Base-by-base conservation (phyloP, 1,140 invertebrate species). In the Drosophila dunni region DNA sequence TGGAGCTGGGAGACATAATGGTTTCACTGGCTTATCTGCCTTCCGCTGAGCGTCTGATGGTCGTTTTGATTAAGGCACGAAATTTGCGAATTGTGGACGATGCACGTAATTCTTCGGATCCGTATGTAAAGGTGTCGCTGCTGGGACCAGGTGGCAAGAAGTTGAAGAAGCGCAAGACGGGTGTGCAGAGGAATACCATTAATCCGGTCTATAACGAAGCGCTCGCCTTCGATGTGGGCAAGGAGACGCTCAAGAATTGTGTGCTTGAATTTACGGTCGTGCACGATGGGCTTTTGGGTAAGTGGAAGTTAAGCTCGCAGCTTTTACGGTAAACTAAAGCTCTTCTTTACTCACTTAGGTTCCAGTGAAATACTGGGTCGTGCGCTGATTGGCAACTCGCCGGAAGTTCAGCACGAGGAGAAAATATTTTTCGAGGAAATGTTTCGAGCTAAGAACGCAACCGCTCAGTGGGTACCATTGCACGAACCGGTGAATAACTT, bases 161-260 rank as follows among this genome's bases (percentile, higher is more conserved):
- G 71, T 94, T 95, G 68, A 98, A 98, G 93, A 98, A 98, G 93
- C 98, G 97, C 92, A 98, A 98, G 93, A 98, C 97, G 0, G 96
- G 96, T 33, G 96, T 98, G 0, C 96, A 97, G 82, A 94, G 97
- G 71, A 97, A 97, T 77, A 97, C 96, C 0, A 94, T 97, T 0
- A 96, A 95, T 92, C 97, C 97, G 0, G 96, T 97, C 0, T 98
- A 97, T 92, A 98, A 98, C 91, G 97, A 98, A 85, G 97, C 96
- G 0, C 93, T 98, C 69, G 96, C 96, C 13, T 98, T 98, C 83
- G 97, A 97, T 92, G 94, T 97, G 65, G 92, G 93, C 13, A 93
- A 94, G 34, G 95, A 95, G 29, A 94, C 92, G 11, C 78, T 95
- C 4, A 93, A 93, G 40, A 93, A 92, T 69, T 93, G 93, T 61